These are phyloP conservation scores for Eugnorisma glareosa DNA, from an alignment of 2,888 invertebrate species.

Conservation along the genomic window DNA sequence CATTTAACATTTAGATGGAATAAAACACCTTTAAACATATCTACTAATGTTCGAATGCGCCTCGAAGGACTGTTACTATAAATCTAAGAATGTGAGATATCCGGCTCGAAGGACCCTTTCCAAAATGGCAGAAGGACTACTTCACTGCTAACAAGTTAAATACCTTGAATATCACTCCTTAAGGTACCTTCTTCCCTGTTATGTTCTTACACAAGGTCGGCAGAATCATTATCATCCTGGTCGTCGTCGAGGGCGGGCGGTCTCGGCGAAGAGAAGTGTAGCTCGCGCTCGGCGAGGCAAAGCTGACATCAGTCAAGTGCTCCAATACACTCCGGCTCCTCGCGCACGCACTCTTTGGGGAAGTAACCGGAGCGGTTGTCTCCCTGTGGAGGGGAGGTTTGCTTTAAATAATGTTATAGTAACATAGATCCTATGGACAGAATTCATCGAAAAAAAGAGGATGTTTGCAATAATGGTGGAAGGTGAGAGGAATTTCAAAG, in stretches of 20 bases:
- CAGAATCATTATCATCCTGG: constrained; percentile 57
- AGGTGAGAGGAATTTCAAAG: not conserved
- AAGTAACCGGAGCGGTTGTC: constrained; percentile 93
- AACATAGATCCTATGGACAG: not conserved
- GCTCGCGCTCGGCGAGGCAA: constrained; percentile 87
- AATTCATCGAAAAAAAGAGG: not conserved
- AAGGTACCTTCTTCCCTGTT: not conserved
- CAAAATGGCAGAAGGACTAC: not conserved
- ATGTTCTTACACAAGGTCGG: constrained; percentile 68
- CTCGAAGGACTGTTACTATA: not conserved
- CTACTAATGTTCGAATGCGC: constrained; percentile 7
- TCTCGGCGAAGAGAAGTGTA: constrained; percentile 72
- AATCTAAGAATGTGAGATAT: constrained; percentile 1
- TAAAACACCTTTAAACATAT: constrained; percentile 38
- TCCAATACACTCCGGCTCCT: constrained; percentile 90
- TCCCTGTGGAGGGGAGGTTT: constrained; percentile 72
- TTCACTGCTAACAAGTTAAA: not conserved
- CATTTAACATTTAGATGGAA: constrained; percentile 48
- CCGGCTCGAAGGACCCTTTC: not conserved
- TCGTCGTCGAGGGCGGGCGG: constrained; percentile 54
- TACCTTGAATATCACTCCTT: not conserved
- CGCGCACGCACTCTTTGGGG: constrained; percentile 94
- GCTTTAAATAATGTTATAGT: not conserved
- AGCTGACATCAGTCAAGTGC: constrained; percentile 89
- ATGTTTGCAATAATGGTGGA: not conserved